A percentile compares a stretch with the other conserved stretches of the same genome.
Conservation (phyloP, 2,113 vertebrate genomes). For the Cnemophilus loriae region DNA sequence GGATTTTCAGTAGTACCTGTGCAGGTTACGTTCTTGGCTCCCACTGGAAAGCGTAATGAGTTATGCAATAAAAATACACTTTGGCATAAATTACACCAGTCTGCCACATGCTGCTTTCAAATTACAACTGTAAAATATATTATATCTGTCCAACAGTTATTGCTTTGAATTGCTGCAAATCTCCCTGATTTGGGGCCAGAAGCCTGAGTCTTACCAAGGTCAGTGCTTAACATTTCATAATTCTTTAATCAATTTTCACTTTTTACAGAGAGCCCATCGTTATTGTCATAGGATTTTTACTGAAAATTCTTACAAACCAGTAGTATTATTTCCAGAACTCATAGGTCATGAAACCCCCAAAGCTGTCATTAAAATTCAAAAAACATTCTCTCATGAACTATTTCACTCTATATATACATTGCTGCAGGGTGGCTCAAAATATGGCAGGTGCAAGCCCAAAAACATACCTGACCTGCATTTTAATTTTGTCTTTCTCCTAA, state of each 20-base stretch:
- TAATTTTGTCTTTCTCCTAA: background rate
- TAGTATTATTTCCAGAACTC: background rate
- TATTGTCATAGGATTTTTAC: background rate
- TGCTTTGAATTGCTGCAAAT: background rate
- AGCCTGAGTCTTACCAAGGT: background rate
- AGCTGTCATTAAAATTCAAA: constrained; percentile 56
- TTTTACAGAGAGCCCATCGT: background rate
- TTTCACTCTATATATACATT: background rate
- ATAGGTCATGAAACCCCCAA: constrained; percentile 36
- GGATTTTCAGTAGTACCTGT: background rate
- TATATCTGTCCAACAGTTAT: background rate
- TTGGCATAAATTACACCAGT: background rate
- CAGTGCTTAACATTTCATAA: background rate
- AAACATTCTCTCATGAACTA: constrained; percentile 3
- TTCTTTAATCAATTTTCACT: background rate
- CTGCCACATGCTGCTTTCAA: constrained; percentile 3
- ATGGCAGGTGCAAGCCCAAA: constrained; percentile 24
- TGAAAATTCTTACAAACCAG: background rate
- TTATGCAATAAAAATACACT: background rate
- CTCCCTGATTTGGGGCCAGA: background rate
- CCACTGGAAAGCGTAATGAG: background rate
- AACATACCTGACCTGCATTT: constrained; percentile 18
- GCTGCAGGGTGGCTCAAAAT: constrained; percentile 28
- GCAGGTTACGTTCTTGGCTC: background rate
- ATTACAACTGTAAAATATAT: constrained; percentile 2